Evolutionary conservation across 2,888 invertebrate genomes (phyloP).

Genomic region (Drosophila infuscata): DNA sequence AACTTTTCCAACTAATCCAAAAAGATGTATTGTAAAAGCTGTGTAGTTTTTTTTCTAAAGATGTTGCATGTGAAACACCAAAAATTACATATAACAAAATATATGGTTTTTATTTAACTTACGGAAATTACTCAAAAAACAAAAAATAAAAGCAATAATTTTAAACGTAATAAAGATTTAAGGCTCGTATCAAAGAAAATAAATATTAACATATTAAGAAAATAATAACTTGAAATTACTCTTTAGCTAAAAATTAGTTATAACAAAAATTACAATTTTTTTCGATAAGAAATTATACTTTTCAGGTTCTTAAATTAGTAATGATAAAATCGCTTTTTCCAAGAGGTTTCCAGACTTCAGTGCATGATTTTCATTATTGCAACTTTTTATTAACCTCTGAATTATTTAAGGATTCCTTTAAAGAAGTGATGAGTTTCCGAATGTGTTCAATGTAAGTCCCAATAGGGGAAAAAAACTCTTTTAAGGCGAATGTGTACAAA

Average conservation of each 20-base stretch:
- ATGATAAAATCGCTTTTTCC: no score
- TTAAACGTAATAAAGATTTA: background rate
- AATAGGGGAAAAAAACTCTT: background rate
- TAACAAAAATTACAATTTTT: background rate
- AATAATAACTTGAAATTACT: background rate
- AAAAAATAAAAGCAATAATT: background rate
- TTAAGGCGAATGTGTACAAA: background rate
- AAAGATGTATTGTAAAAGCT: conserved; percentile 61
- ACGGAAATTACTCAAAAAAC: background rate
- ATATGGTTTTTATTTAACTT: background rate
- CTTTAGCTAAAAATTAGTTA: background rate
- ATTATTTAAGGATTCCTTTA: no score
- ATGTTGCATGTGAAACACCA: background rate
- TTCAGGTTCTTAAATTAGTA: no score
- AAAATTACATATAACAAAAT: background rate
- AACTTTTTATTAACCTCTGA: no score
- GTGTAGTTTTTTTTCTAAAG: background rate
- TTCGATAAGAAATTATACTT: no score
- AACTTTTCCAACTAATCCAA: conserved; percentile 61
- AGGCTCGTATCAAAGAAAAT: background rate
- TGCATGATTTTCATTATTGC: no score
- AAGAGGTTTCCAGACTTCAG: no score
- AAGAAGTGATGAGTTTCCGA: background rate
- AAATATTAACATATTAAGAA: background rate
- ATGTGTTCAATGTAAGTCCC: background rate